Conservation (phyloP, 2,113 vertebrate species). For the Scatophagus argus region DNA sequence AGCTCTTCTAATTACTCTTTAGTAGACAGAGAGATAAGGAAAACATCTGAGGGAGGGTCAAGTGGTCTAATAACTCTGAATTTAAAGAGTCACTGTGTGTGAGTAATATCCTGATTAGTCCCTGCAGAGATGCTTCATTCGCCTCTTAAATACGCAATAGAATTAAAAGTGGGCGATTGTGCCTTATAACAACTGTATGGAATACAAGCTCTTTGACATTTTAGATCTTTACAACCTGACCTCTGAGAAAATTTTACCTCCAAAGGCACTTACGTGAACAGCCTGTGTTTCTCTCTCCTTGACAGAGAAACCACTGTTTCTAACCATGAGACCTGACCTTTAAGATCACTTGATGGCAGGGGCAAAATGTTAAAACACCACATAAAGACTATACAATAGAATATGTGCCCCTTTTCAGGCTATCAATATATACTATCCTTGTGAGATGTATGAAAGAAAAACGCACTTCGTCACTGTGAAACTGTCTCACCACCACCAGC, state of each 20-base stretch:
- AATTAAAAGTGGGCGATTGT: neutral
- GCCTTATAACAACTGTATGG: neutral
- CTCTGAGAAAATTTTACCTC: neutral
- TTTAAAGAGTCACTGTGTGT: conserved; percentile 20
- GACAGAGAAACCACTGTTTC: conserved; percentile 4
- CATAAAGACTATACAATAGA: neutral
- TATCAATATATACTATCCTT: neutral
- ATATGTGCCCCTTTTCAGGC: neutral
- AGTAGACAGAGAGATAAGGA: conserved; percentile 38
- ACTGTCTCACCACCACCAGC: too few relatives aligned
- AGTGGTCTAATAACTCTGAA: conserved; percentile 19
- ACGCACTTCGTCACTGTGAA: neutral
- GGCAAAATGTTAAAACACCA: neutral
- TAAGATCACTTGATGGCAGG: conserved; percentile 19
- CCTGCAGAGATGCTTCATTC: neutral
- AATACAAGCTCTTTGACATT: conserved; percentile 32
- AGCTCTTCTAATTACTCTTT: conserved; percentile 68
- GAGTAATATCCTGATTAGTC: neutral
- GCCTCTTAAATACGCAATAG: conserved; percentile 2
- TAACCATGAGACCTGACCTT: conserved; percentile 41
- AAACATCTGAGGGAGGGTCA: conserved; percentile 46
- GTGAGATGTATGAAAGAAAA: too few relatives aligned
- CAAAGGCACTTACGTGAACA: conserved; percentile 17
- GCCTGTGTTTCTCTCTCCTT: neutral
- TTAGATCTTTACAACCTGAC: conserved; percentile 2